Evolutionary conservation across 2,888 invertebrate genomes (phyloP), one percentile per base, ranked within the genome.

Genomic region (Drymonia ruficornis): DNA sequence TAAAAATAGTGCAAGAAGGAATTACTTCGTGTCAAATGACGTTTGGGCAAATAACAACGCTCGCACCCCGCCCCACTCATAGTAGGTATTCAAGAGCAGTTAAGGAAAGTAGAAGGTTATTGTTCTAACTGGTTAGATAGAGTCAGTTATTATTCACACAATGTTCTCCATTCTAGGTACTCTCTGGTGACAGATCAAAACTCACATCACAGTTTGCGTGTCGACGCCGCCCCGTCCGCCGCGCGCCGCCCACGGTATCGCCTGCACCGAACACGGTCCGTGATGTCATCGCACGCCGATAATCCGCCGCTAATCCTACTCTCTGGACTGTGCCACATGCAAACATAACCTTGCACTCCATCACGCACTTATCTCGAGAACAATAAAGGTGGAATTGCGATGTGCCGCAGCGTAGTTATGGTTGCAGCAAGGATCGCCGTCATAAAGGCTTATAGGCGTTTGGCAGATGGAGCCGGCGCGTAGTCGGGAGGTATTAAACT

Each of bases 361-460:
- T 12, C 11, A 34, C 31, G 1, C 29, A 19, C 43, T 31, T 45
- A 45, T 6, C 0, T 1, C 3, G 1, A 8, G 11, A 1, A 0
- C 1, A 13, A 45, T 48, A 67, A 46, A 51, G 59, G 59, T 23
- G 44, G 40, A 11, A n/a, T 8, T 67, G 8, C n/a, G 8, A 34
- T 50, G 43, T 1, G 13, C 13, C 13, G 47, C 15, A 36, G 50
- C 47, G 52, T 31, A 18, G 40, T 44, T 42, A 49, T 42, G n/a
- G 43, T n/a, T 31, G 29, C 40, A 44, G 47, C 36, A 49, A 54
- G 56, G 49, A 56, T 56, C 38, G 54, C 55, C 58, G 59, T 62
- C 63, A 62, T 62, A 62, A 52, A 59, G 56, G 67, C 55, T 63
- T 56, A 55, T 51, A 52, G 52, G 59, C 59, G 55, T 56, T 56